Percentiles rank a stretch among this genome's conserved stretches.
Conservation (phyloP, 2,113 vertebrate genomes). For the Semnopithecus entellus region DNA sequence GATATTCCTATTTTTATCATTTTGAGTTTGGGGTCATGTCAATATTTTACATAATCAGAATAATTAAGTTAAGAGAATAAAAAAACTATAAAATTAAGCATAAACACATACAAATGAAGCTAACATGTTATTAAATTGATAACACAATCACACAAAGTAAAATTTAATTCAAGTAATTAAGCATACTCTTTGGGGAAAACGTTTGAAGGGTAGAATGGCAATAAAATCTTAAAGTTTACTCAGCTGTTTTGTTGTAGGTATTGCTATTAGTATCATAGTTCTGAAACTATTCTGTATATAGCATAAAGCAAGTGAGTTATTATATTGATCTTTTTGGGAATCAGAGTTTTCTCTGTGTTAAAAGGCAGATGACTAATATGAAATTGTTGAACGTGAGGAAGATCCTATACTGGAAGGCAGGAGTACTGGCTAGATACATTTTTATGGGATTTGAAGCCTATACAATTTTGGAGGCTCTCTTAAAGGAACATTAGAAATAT, state of each 20-base stretch:
- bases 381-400: neutral
- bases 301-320: neutral
- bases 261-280: neutral
- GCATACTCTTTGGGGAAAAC: neutral
- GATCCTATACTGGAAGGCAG: neutral
- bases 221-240: neutral
- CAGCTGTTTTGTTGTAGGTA: neutral
- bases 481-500: neutral
- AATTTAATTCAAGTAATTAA: neutral
- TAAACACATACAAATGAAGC: neutral
- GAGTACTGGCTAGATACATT: neutral
- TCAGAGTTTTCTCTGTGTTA: neutral
- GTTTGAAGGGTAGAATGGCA: neutral
- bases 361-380: neutral
- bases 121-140: neutral
- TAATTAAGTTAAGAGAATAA: neutral
- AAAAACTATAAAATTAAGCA: neutral
- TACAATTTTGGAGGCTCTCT: neutral
- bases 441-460: neutral
- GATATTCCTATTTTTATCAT: neutral
- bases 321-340: neutral
- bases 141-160: neutral
- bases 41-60: neutral
- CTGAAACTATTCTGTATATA: neutral
- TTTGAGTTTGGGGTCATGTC: neutral